These are phyloP conservation scores for Aramus guarauna DNA, from an alignment of 2,113 vertebrate species.

Conservation along the genomic window DNA sequence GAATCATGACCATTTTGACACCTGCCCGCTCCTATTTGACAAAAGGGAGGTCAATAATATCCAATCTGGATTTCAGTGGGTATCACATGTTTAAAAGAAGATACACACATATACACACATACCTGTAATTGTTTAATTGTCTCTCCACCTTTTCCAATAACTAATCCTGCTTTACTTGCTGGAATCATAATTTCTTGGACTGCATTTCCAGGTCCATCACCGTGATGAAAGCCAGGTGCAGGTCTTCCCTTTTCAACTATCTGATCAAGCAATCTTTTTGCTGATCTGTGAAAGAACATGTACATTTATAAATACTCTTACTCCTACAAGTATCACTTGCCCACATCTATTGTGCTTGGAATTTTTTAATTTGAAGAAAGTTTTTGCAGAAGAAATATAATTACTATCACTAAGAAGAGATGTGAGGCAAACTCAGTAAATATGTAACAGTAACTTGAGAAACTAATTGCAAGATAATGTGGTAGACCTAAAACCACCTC, in stretches of 20 bases:
- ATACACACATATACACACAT: constrained; percentile 24
- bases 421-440: neutral
- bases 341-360: neutral
- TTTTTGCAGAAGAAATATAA: neutral
- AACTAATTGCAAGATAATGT: neutral
- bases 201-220: constrained; percentile 91
- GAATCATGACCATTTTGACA: constrained; percentile 99
- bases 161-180: constrained; percentile 94
- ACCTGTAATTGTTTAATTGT: constrained; percentile 98
- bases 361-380: neutral
- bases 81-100: neutral
- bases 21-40: constrained; percentile 88
- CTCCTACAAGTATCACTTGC: neutral
- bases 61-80: neutral
- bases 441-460: neutral
- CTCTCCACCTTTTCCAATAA: constrained; percentile 97
- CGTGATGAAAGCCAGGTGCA: constrained; percentile 93
- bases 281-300: constrained; percentile 71
- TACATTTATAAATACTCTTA: neutral
- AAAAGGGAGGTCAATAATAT: neutral
- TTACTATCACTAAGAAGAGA: neutral
- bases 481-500: neutral
- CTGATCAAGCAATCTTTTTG: constrained; percentile 91
- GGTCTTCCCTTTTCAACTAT: constrained; percentile 97
- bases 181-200: constrained; percentile 98